Evolutionary conservation across 2,888 invertebrate genomes (phyloP).

Genomic region (Alcis repandata): DNA sequence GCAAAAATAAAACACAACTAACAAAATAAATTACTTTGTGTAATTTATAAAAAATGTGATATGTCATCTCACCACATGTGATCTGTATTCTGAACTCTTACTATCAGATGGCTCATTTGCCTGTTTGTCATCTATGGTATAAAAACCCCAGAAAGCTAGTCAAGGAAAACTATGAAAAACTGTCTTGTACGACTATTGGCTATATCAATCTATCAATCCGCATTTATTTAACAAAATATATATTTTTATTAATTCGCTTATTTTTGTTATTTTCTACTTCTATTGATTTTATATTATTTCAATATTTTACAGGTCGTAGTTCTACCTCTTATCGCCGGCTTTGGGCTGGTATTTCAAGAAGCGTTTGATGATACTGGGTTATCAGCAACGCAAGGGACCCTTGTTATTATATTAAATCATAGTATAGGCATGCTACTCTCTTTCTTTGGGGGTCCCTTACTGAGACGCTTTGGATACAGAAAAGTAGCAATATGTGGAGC

Average conservation of each 20-base stretch:
- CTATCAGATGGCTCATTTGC: no score
- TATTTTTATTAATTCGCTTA: no score
- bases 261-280: neutral
- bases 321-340: slow-evolving; percentile 88
- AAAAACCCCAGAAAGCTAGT: no score
- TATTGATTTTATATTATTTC: neutral
- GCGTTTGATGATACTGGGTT: slow-evolving; percentile 86
- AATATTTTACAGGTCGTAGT: slow-evolving; percentile 74
- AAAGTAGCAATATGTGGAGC: slow-evolving; percentile 88
- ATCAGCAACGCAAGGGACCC: slow-evolving; percentile 87
- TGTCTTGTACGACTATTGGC: no score
- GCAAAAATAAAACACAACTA: no score
- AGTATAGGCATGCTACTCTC: slow-evolving; percentile 90
- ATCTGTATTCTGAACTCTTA: no score
- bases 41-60: neutral
- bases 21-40: no score
- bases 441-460: slow-evolving; percentile 88
- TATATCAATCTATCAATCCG: no score
- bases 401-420: slow-evolving; percentile 89
- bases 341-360: slow-evolving; percentile 89
- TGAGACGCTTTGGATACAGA: slow-evolving; percentile 88
- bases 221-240: no score
- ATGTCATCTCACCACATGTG: no score
- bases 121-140: no score
- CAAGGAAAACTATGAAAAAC: no score